Evolutionary conservation across 2,888 invertebrate genomes (phyloP).

Genomic region (Tetanocera ferruginea): DNA sequence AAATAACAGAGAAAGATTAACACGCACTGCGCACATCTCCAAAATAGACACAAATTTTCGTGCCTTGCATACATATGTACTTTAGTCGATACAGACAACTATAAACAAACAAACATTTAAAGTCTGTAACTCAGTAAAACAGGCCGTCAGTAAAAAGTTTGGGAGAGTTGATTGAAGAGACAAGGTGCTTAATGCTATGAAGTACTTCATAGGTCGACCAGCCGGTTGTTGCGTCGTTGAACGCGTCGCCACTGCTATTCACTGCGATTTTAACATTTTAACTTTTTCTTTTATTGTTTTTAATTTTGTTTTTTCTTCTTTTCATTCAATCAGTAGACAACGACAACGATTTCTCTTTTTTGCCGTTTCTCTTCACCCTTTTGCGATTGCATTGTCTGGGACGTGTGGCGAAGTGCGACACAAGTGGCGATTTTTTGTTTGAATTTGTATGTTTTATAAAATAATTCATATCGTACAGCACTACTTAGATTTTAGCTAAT

Average conservation of each 20-base stretch:
- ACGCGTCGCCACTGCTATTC: neutral
- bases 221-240: neutral
- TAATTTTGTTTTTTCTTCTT: neutral
- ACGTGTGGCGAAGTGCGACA: too few relatives aligned
- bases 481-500: too few relatives aligned
- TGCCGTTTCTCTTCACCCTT: neutral
- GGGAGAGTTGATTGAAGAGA: neutral
- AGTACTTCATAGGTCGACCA: neutral
- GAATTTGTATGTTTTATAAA: too few relatives aligned
- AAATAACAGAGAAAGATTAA: too few relatives aligned
- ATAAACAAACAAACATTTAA: neutral
- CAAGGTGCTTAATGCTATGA: neutral
- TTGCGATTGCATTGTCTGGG: neutral
- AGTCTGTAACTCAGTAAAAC: too few relatives aligned
- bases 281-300: neutral
- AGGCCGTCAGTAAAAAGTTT: too few relatives aligned
- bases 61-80: neutral
- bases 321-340: neutral
- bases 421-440: too few relatives aligned
- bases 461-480: too few relatives aligned
- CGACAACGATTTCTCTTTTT: constrained; percentile 28
- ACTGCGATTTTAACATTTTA: neutral
- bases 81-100: neutral
- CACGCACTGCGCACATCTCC: too few relatives aligned
- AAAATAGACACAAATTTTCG: too few relatives aligned